Percentiles rank a stretch among this genome's conserved stretches.
Conservation (phyloP, 2,797 vertebrate species). For the Phataginus tetradactyla region DNA sequence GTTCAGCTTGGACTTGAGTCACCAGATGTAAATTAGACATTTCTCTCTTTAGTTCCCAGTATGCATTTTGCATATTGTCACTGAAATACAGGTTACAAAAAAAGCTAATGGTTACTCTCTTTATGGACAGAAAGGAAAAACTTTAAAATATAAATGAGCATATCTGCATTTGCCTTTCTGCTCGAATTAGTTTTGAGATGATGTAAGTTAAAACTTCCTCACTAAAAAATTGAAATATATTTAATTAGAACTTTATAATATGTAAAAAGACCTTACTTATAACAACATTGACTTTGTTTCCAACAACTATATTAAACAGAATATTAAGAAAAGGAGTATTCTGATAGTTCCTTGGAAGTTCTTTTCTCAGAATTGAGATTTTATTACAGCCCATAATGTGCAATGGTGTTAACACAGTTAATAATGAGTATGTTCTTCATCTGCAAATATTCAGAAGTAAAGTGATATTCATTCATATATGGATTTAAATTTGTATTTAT, state of each 20-base stretch:
- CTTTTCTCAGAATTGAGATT: not conserved
- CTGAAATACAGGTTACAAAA: slow-evolving; percentile 71
- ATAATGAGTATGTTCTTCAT: slow-evolving; percentile 15
- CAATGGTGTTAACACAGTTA: slow-evolving; percentile 14
- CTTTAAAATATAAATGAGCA: slow-evolving; percentile 21
- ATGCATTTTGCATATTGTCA: slow-evolving; percentile 84
- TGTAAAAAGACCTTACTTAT: not conserved
- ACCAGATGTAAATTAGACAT: slow-evolving; percentile 88
- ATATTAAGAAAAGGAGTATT: slow-evolving; percentile 9
- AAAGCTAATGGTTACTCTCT: slow-evolving; percentile 30
- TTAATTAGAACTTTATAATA: slow-evolving; percentile 28
- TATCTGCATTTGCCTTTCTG: slow-evolving; percentile 9
- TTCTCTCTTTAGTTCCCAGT: slow-evolving; percentile 89
- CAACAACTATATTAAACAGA: slow-evolving; percentile 14
- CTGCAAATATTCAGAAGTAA: slow-evolving; percentile 37
- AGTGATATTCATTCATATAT: slow-evolving; percentile 19
- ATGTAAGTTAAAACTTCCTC: not conserved
- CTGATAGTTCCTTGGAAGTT: not conserved
- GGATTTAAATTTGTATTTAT: slow-evolving; percentile 22
- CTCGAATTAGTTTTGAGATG: slow-evolving; percentile 36
- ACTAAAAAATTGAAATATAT: slow-evolving; percentile 11
- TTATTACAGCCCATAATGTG: not conserved
- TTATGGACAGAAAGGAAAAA: not conserved
- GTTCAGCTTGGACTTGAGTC: slow-evolving; percentile 86
- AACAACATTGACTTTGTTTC: not conserved